phyloP scores from a whole-genome alignment of 2,888 invertebrate species.

The Andrena haemorrhoa region DNA sequence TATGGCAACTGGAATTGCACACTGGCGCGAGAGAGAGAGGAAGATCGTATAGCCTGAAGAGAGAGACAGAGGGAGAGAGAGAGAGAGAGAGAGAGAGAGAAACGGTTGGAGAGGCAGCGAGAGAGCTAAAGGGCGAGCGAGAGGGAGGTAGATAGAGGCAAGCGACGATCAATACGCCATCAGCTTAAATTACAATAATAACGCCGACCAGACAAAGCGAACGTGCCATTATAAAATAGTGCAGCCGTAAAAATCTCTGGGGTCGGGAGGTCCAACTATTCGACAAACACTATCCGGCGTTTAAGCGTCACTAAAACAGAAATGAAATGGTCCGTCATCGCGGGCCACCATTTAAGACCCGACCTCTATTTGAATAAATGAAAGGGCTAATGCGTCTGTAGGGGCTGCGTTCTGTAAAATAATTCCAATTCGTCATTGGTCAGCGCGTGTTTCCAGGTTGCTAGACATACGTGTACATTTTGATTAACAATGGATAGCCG shows the following conservation, averaged over 20 bases:
- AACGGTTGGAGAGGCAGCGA: slow-evolving; percentile 33
- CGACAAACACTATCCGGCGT: slow-evolving; percentile 52
- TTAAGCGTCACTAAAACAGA: slow-evolving; percentile 54
- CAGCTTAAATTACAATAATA: slow-evolving; percentile 80
- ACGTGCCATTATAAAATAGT: slow-evolving; percentile 72
- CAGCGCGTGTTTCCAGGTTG: not conserved
- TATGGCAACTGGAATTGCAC: slow-evolving; percentile 77
- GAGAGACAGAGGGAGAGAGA: slow-evolving; percentile 26
- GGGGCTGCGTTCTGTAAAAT: not conserved
- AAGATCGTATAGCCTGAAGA: slow-evolving; percentile 2
- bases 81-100: slow-evolving; percentile 25
- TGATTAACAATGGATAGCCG: not conserved
- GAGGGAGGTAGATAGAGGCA: slow-evolving; percentile 54
- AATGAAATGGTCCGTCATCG: slow-evolving; percentile 46
- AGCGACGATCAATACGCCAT: slow-evolving; percentile 78
- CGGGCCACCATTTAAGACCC: not conserved
- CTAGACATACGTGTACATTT: not conserved
- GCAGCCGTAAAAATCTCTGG: slow-evolving; percentile 62
- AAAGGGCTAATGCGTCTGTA: not conserved
- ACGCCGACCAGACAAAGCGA: slow-evolving; percentile 71
- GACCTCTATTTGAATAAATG: not conserved
- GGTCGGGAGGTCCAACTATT: slow-evolving; percentile 39
- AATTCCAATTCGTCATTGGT: not conserved
- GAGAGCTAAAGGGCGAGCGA: slow-evolving; percentile 13
- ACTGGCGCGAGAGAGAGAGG: slow-evolving; percentile 35